Percentiles rank a stretch among this genome's conserved stretches.
phyloP scores from a whole-genome alignment of 1,140 invertebrate species.

The Aporrectodea caliginosa region DNA sequence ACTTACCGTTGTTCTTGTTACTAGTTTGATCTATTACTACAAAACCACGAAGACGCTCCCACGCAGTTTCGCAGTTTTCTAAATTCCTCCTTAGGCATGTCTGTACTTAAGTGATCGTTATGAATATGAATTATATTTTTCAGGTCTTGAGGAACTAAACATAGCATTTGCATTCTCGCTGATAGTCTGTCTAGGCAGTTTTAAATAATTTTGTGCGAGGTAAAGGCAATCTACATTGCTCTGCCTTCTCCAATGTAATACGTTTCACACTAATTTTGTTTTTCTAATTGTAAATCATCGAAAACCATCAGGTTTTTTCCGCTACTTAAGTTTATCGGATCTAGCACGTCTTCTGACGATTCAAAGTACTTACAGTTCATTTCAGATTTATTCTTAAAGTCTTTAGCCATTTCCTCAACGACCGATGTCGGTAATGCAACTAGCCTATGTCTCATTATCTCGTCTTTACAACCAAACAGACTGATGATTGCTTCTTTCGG shows the following conservation, averaged over 20 bases:
- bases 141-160: slow-evolving; percentile 17
- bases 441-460: neutral
- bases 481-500: neutral
- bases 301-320: neutral
- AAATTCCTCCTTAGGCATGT: slow-evolving; percentile 21
- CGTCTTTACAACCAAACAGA: neutral
- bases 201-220: slow-evolving; percentile 33
- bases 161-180: slow-evolving; percentile 26
- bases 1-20: slow-evolving; percentile 20
- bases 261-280: neutral
- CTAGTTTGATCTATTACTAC: slow-evolving; percentile 16
- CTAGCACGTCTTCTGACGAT: neutral
- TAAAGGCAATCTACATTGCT: slow-evolving; percentile 28
- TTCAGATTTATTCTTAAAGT: neutral
- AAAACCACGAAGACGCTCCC: slow-evolving; percentile 12
- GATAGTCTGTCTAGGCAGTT: slow-evolving; percentile 24
- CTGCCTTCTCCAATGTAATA: neutral
- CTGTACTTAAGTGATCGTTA: slow-evolving; percentile 9
- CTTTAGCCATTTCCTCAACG: neutral
- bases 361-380: neutral
- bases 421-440: neutral
- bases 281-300: neutral
- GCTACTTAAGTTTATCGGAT: neutral
- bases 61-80: slow-evolving; percentile 19
- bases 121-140: slow-evolving; percentile 11